Evolutionary conservation across 1,140 invertebrate genomes (phyloP), one percentile per base, ranked within the genome.

Genomic region (Bombus waltoni): DNA sequence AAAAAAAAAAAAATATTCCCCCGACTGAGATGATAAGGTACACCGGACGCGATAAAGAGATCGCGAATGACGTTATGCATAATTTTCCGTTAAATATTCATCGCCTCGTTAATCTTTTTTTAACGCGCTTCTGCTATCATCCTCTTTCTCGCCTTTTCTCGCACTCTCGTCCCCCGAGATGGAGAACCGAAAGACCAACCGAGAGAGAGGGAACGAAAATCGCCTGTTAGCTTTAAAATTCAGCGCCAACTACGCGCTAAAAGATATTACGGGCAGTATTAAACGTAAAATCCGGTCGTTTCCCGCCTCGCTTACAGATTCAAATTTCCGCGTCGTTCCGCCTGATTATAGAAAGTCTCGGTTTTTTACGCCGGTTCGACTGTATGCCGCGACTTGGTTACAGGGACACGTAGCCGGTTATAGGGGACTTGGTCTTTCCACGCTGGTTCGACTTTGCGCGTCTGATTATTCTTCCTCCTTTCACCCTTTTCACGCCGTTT

Each of bases 11-110:
- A 22, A 32, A 32, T 32, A 32, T 32, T 18, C 22, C 3, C 35
- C 53, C 13, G n/a, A 47, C 32, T 57, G 44, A 57, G 62, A 65
- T 73, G 73, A 65, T 78, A 87, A 87, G 74, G 59, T 73, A 68
- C 42, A 70, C 53, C 53, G 65, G 88, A 82, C 76, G 73, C 76
- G 73, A 78, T 62, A 76, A 57, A 82, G 87, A 86, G 85, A 80
- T 88, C 75, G 87, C 38, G 42, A 79, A 62, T n/a, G 62, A 42
- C 81, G 84, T 42, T 86, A 66, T 81, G 87, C 88, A 84, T 89
- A 87, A 89, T 88, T 83, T 65, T 65, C 38, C 44, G 65, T 89
- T 87, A 79, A 89, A 87, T 87, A 87, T 81, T 89, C 88, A 90
- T 87, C 68, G 74, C 53, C 74, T 81, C 72, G 88, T 89, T 87